phyloP scores from a whole-genome alignment of 2,888 invertebrate genomes.

The Epinotia bilunana region DNA sequence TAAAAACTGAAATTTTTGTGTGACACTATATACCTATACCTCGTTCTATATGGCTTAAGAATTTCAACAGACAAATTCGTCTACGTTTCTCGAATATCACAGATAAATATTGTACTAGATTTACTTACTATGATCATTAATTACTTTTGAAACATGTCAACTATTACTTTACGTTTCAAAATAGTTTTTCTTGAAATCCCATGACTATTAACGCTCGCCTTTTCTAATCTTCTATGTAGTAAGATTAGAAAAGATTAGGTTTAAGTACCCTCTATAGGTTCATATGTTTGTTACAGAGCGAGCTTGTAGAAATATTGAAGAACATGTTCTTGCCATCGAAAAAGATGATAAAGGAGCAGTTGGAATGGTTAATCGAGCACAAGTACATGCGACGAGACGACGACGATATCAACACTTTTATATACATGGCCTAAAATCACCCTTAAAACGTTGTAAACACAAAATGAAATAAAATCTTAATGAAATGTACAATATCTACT shows the following conservation, averaged over 20 bases:
- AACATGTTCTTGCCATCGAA: conserved; percentile 99
- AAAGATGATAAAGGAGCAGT: conserved; percentile 99
- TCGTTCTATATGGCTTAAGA: too few species aligned
- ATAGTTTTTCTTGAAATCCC: too few species aligned
- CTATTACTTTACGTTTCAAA: too few species aligned
- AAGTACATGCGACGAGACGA: conserved; percentile 98
- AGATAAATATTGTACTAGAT: too few species aligned
- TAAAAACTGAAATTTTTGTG: too few species aligned
- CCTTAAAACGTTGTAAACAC: conserved; percentile 44
- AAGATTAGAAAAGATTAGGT: too few species aligned
- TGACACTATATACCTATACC: too few species aligned
- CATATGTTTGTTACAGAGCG: conserved; percentile 85
- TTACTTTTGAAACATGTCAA: too few species aligned
- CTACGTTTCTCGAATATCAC: too few species aligned
- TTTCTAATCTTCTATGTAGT: not conserved
- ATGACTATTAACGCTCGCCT: too few species aligned
- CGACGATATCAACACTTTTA: conserved; percentile 98
- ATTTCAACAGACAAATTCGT: too few species aligned
- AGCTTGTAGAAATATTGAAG: conserved; percentile 98
- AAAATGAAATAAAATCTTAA: conserved; percentile 42
- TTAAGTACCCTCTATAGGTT: not conserved
- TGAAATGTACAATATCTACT: conserved; percentile 39
- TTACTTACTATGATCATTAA: too few species aligned
- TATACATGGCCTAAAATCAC: conserved; percentile 94
- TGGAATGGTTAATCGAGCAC: conserved; percentile 99